A percentile compares a stretch with the other conserved stretches of the same genome.
Conservation (phyloP, 2,797 vertebrate genomes). For the Poecile montanus region DNA sequence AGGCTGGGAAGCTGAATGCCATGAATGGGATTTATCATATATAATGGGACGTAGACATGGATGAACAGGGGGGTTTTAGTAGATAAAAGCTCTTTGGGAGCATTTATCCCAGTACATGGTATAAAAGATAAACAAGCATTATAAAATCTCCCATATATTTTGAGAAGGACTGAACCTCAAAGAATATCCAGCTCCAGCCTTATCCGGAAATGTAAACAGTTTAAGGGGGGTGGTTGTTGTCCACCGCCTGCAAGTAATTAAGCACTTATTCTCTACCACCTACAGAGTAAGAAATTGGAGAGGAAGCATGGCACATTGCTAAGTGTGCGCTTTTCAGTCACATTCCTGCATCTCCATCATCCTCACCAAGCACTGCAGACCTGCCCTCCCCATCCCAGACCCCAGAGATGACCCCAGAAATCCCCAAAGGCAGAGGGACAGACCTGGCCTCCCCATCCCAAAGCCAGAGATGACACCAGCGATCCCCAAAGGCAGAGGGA, state of each 20-base stretch:
- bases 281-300: slow-evolving; percentile 51
- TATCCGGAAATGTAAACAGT: slow-evolving; percentile 62
- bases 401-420: neutral
- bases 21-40: neutral
- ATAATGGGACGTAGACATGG: neutral
- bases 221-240: slow-evolving; percentile 10
- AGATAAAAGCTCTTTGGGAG: slow-evolving; percentile 12
- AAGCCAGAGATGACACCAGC: neutral
- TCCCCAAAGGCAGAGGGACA: neutral
- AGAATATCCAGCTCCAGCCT: slow-evolving; percentile 47
- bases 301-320: neutral
- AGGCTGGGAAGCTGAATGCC: neutral
- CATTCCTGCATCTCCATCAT: neutral
- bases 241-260: slow-evolving; percentile 61
- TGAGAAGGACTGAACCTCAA: slow-evolving; percentile 39
- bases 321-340: neutral
- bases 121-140: slow-evolving; percentile 36
- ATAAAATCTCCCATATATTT: neutral
- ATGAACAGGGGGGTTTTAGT: neutral
- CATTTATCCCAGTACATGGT: neutral
- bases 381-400: neutral
- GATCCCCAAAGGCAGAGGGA: neutral
- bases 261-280: slow-evolving; percentile 57
- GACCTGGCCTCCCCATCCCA: neutral
- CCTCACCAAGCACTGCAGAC: neutral